Evolutionary conservation across 2,113 vertebrate species (phyloP), one percentile per base, ranked within the genome.

Genomic region (Heloderma charlesbogerti): DNA sequence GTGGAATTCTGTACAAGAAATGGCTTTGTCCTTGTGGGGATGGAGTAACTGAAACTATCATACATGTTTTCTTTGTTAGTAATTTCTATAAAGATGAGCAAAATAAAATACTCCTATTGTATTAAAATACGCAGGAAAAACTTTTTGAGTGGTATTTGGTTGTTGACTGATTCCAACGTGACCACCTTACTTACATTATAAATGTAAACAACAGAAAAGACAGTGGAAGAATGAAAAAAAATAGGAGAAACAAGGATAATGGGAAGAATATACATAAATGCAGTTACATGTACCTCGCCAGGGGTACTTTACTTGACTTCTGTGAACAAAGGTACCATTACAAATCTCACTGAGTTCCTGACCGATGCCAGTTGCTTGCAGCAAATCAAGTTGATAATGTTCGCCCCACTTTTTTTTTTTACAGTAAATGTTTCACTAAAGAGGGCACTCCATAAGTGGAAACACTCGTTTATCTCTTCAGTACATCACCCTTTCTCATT

Each of bases 381-480:
- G 72, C n/a, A 40, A 15, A 22, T n/a, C 45, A 43, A 29, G 45
- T 79, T 51, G 2, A 10, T 37, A 1, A 45, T 51, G 20, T 3
- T 2, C 0, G 48, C 25, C 67, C 6, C 8, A 0, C 0, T 20
- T 54, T 18, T 16, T 40, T 63, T 77, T 63, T 12, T 67, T 45
- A 31, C 10, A 57, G n/a, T 57, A 71, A 27, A 81, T 67, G 29
- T 54, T 37, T 54, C 66, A 81, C 69, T 79, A 43, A 80, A 29
- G 63, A 27, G 34, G 40, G 34, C 29, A 71, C 22, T 69, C n/a
- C 12, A 37, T 66, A 27, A 48, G 77, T 45, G 31, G 75, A 79
- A 88, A 79, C 16, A 43, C 60, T 67, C 22, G 48, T 88, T 88
- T 69, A 63, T 25, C 74, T 87, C 72, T 78, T 71, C 34, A 80